Conservation (phyloP, 2,113 vertebrate species). For the Xiphophorus maculatus region DNA sequence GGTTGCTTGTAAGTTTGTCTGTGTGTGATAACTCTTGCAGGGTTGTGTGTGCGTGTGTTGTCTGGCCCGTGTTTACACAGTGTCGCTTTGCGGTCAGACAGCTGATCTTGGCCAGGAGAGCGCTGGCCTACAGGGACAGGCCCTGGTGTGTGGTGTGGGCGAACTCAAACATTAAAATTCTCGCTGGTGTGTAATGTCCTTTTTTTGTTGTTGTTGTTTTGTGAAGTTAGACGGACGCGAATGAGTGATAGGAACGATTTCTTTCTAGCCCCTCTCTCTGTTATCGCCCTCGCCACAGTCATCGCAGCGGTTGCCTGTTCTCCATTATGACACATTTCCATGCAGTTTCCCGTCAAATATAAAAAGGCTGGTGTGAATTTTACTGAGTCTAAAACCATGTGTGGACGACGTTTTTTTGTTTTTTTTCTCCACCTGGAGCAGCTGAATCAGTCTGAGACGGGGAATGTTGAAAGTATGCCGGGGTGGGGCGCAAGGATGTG, state of each 20-base stretch:
- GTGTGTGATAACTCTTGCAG: conserved; percentile 43
- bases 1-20: conserved; percentile 63
- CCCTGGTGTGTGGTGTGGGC: conserved; percentile 54
- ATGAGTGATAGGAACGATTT: conserved; percentile 22
- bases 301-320: conserved; percentile 58
- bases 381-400: conserved; percentile 74
- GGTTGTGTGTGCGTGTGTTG: conserved; percentile 28
- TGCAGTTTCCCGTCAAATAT: conserved; percentile 74
- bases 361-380: conserved; percentile 76
- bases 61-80: conserved; percentile 69
- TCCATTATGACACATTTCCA: conserved; percentile 67
- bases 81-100: conserved; percentile 63
- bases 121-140: conserved; percentile 50
- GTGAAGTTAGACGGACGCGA: conserved; percentile 26
- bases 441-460: conserved; percentile 42
- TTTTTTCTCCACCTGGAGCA: conserved; percentile 53
- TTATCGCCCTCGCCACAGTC: conserved; percentile 52
- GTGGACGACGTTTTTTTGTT: conserved; percentile 35
- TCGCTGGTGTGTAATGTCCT: conserved; percentile 54
- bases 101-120: conserved; percentile 72
- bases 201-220: background rate
- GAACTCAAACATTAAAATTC: conserved; percentile 64
- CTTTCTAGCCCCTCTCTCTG: conserved; percentile 13
- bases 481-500: conserved; percentile 62
- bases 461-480: conserved; percentile 52